Conservation (phyloP, 2,888 invertebrate species). For the Electrophaes corylata region DNA sequence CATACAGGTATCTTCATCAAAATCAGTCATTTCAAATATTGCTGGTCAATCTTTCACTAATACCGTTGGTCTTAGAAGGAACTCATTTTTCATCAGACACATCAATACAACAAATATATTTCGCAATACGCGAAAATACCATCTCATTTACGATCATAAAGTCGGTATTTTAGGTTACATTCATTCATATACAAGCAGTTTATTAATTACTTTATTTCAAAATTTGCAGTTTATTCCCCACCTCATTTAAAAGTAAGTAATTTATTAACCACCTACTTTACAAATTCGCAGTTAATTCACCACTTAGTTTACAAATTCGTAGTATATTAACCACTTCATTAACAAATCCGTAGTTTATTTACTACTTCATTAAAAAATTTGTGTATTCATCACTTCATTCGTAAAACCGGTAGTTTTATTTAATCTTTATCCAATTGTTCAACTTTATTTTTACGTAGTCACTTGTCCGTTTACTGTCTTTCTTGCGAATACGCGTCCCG, state of each 20-base stretch:
- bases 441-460: slow-evolving; percentile 48
- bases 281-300: too few species aligned
- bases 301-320: slow-evolving; percentile 8
- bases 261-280: too few species aligned
- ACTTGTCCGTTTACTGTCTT: slow-evolving; percentile 63
- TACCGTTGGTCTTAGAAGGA: neutral
- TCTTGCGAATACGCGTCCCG: slow-evolving; percentile 59
- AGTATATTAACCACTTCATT: slow-evolving; percentile 16
- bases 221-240: slow-evolving; percentile 5
- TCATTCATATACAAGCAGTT: neutral
- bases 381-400: slow-evolving; percentile 5
- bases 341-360: neutral
- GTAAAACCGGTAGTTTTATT: slow-evolving; percentile 2
- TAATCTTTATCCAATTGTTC: slow-evolving; percentile 15
- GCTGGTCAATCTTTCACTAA: neutral
- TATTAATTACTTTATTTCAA: neutral
- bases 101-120: slow-evolving; percentile 1
- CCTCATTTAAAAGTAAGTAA: too few species aligned
- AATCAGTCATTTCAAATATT: slow-evolving; percentile 20
- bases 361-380: slow-evolving; percentile 7
- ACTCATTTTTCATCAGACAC: slow-evolving; percentile 1
- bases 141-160: slow-evolving; percentile 6
- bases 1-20: slow-evolving; percentile 3
- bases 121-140: neutral
- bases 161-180: neutral